Evolutionary conservation across 2,113 vertebrate genomes (phyloP).

Genomic region (Pituophis catenifer): DNA sequence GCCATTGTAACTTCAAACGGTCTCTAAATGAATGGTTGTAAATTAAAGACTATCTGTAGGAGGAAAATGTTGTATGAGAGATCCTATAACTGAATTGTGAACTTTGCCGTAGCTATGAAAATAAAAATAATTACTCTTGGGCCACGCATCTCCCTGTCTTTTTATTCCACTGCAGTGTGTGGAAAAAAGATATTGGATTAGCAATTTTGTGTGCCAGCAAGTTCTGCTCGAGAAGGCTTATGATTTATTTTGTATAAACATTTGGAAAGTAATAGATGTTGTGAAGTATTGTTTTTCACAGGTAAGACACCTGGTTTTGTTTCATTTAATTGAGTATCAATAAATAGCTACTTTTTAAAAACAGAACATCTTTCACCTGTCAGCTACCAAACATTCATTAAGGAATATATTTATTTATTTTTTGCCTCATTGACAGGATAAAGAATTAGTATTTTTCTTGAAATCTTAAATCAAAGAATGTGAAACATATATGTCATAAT

Average conservation of each 20-base stretch:
- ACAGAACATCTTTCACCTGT: slow-evolving; percentile 18
- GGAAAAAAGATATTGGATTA: slow-evolving; percentile 36
- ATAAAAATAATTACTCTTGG: not conserved
- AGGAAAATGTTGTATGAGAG: not conserved
- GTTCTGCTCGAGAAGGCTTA: slow-evolving; percentile 42
- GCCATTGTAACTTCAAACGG: not conserved
- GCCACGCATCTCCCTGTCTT: not conserved
- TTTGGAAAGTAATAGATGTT: slow-evolving; percentile 42
- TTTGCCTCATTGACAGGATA: slow-evolving; percentile 31
- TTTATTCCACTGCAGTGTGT: slow-evolving; percentile 25
- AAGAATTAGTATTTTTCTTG: slow-evolving; percentile 40
- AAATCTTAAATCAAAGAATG: slow-evolving; percentile 39
- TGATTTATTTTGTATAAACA: slow-evolving; percentile 52
- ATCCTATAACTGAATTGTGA: not conserved
- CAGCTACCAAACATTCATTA: slow-evolving; percentile 40
- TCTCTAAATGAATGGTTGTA: not conserved
- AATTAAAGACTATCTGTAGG: not conserved
- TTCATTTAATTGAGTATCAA: slow-evolving; percentile 55
- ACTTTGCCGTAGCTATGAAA: slow-evolving; percentile 40
- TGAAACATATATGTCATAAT: slow-evolving; percentile 2
- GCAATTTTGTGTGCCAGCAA: slow-evolving; percentile 50
- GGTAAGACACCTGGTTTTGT: slow-evolving; percentile 34
- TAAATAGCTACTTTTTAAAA: slow-evolving; percentile 39
- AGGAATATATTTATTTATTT: slow-evolving; percentile 45
- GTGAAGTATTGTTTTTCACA: slow-evolving; percentile 38